Conservation (phyloP, 2,113 vertebrate genomes). For the human region GRCh38 chr3:113739001-113739500, state of each 20-base stretch:
- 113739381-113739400: not conserved
- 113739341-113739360: not conserved
- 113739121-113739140: constrained; percentile 1
- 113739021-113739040: constrained; percentile 2
- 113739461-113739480: not conserved
- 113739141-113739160: not conserved
- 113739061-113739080: not conserved
- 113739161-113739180: constrained; percentile 18
- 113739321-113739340: not conserved
- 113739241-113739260: not conserved
- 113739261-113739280: not conserved
- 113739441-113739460: constrained; percentile 18
- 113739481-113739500: not conserved
- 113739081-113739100: not conserved
- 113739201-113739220: no score
- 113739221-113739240: not conserved
- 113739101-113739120: constrained; percentile 22
- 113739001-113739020: not conserved
- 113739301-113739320: not conserved
- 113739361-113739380: constrained; percentile 13
- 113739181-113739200: not conserved
- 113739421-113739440: not conserved
- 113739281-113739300: not conserved
- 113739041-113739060: not conserved
- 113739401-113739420: constrained; percentile 25